These are phyloP conservation scores for Halocaridina rubra DNA, from an alignment of 2,888 invertebrate genomes.

Conservation along the genomic window DNA sequence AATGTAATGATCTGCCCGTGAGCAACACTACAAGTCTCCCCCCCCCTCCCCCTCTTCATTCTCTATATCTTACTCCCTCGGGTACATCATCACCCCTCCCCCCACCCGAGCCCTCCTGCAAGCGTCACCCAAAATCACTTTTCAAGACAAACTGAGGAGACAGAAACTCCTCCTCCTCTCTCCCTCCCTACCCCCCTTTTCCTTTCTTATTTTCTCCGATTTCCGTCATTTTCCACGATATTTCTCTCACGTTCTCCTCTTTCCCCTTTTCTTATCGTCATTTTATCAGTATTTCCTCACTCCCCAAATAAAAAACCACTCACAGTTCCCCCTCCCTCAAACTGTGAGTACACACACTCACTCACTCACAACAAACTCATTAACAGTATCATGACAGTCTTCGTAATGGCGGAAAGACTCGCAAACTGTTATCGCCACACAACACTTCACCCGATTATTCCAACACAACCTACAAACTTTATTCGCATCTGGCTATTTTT, in stretches of 20 bases:
- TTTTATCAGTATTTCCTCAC: background rate
- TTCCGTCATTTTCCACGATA: background rate
- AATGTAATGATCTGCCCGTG: constrained; percentile 55
- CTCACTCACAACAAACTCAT: constrained; percentile 57
- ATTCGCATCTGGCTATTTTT: too few species aligned
- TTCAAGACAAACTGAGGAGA: constrained; percentile 57
- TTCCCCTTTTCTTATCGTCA: background rate
- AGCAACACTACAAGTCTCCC: constrained; percentile 40
- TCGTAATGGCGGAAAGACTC: constrained; percentile 57
- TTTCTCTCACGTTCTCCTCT: background rate
- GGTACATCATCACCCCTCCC: background rate
- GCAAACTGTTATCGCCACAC: constrained; percentile 5
- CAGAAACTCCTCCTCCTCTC: too few species aligned
- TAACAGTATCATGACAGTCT: constrained; percentile 62
- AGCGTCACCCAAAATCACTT: constrained; percentile 63
- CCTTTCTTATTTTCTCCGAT: constrained; percentile 12
- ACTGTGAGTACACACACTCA: constrained; percentile 26
- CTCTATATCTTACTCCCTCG: background rate
- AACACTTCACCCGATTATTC: background rate
- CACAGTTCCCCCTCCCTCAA: constrained; percentile 19
- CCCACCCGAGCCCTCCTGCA: constrained; percentile 33
- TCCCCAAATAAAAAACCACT: background rate
- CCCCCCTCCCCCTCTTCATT: constrained; percentile 24
- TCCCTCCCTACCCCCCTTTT: constrained; percentile 40
- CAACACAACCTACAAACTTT: too few species aligned